Base-by-base conservation (phyloP, 2,113 vertebrate genomes). In the Hippocampus comes region DNA sequence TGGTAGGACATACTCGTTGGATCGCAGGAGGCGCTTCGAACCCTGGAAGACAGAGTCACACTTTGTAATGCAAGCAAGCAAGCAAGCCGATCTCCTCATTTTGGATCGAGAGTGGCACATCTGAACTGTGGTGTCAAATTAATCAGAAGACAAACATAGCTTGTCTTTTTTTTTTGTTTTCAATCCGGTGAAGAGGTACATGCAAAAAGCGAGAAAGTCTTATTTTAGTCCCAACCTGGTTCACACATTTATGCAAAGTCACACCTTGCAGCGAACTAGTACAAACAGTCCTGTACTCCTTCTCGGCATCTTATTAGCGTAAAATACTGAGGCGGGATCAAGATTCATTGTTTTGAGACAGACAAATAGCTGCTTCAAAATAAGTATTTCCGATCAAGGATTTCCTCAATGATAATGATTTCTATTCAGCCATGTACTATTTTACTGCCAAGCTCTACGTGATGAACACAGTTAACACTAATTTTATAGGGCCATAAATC, bases 21-120 rank as follows among this genome's bases (percentile, higher is more conserved):
- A 94, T 74, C 93, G 87, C 27, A 94, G 85, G 61, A 94, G 90
- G 70, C 93, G 90, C 76, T 94, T 94, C 7, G 93, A 94, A 61
- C 92, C 93, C 93, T 94, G 82, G 5, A 78, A 71, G 53, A 68
- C 34, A 74, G 68, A 76, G 67, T 59, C 38, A 70, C 71, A 74
- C 2, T 61, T 73, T 67, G 7, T 66, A 17, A 78, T 7, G 9
- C 55, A 30, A 63, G 34, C 48, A 38, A 34, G 34, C 48, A 34
- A 38, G 34, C 68, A 59, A 46, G 43, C 43, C 6, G 34, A 56
- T 48, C 23, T 61, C 15, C 27, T 43, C 18, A 38, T 41, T 34
- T 5, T 55, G 20, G 12, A 21, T 55, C 41, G 8, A 27, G 46
- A 20, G 2, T 49, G 25, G 15, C 43, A 67, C 14, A 65, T 65